Evolutionary conservation across 2,888 invertebrate species (phyloP), one percentile per base, ranked within the genome.

Genomic region (Vannuccia rotundouncinata): DNA sequence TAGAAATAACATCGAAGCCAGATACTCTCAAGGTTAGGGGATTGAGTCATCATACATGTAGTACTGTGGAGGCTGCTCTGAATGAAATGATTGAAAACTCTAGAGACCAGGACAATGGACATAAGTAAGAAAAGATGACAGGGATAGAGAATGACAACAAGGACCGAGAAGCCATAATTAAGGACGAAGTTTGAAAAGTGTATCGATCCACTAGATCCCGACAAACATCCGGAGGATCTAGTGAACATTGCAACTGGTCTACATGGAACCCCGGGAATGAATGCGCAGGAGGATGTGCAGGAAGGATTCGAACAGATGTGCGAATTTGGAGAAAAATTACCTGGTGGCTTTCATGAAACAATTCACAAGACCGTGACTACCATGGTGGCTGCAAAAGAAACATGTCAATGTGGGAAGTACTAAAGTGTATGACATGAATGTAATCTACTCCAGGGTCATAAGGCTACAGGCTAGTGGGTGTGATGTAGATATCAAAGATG

Each of bases 381-480:
- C 75, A 75, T 75, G 75, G 75, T 31, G 31, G 75, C 31, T 29
- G 31, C 75, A 31, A 75, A n/a, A 31, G 29, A 75, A 75, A 75
- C 29, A 75, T 75, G 31, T 75, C n/a, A 75, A 29, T 31, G 75
- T 75, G 29, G 75, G 75, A 31, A 31, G 75, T 31, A 29, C 30
- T 31, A 75, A 31, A 75, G 31, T 75, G 13, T 75, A 31, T 27
- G 75, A 75, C 31, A 75, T 31, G 29, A 13, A 29, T 31, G 30
- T 75, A 29, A 75, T 75, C 75, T 75, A 75, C 75, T 75, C 75
- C 31, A 75, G 75, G 31, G 75, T 75, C 75, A 75, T 75, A 75
- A 29, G 75, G 29, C 75, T 75, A 75, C 75, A 75, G 75, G 75
- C 75, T 31, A 75, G 75, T 31, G 29, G 30, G 29, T 29, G 75